Percentiles rank a stretch among this genome's conserved stretches.
phyloP scores from a whole-genome alignment of 2,113 vertebrate genomes.

The Urocitellus parryii region DNA sequence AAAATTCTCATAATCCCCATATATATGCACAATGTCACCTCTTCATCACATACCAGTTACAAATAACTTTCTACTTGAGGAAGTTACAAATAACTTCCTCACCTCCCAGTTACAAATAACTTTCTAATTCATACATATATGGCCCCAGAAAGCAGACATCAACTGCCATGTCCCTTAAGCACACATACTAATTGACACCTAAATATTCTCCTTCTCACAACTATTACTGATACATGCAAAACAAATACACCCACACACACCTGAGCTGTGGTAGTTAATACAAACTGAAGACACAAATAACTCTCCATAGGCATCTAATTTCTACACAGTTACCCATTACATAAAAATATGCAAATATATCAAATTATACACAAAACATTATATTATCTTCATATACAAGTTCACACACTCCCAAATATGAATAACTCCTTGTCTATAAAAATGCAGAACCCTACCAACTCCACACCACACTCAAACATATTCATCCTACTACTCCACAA shows the following conservation, averaged over 20 bases:
- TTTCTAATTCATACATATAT: too few relatives aligned
- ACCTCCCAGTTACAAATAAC: too few relatives aligned
- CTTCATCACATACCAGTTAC: too few relatives aligned
- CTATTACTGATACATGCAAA: neutral
- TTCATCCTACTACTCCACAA: too few relatives aligned
- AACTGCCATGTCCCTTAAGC: neutral
- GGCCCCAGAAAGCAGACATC: too few relatives aligned
- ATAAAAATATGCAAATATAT: neutral
- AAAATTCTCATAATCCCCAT: too few relatives aligned
- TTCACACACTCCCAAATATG: neutral
- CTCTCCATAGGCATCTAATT: neutral
- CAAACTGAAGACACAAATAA: neutral
- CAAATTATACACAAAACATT: too few relatives aligned
- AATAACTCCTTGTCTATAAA: neutral
- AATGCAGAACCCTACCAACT: neutral
- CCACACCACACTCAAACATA: neutral
- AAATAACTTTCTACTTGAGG: too few relatives aligned
- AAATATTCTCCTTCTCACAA: neutral
- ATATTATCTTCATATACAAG: too few relatives aligned
- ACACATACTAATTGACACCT: neutral
- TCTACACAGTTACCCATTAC: neutral
- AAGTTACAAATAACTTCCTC: too few relatives aligned
- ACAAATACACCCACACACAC: neutral
- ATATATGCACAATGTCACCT: too few relatives aligned
- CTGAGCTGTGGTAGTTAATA: neutral